Percentiles rank a stretch among this genome's conserved stretches.
Conservation (phyloP, 2,797 vertebrate species). For the Poeciliopsis presidionis region DNA sequence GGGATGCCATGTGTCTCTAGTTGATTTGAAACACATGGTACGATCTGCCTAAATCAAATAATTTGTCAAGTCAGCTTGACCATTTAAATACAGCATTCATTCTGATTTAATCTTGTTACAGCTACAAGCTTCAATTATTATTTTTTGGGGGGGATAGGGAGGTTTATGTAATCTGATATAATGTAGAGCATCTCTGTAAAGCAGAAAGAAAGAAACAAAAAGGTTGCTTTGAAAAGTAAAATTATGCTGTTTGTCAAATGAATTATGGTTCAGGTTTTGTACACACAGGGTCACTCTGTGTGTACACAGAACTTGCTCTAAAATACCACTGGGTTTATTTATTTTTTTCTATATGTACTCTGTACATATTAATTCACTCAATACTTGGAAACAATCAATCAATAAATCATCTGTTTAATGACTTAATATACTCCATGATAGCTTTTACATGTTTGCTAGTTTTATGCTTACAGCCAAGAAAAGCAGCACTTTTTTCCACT, state of each 20-base stretch:
- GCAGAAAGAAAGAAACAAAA: background rate
- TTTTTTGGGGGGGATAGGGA: no score
- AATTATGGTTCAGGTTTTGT: background rate
- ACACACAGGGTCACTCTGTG: background rate
- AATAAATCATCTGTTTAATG: slow-evolving; percentile 18
- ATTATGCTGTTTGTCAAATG: background rate
- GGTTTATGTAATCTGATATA: background rate
- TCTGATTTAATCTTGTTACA: background rate
- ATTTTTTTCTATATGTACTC: background rate
- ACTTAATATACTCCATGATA: slow-evolving; percentile 12
- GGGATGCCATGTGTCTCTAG: background rate
- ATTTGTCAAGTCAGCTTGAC: background rate
- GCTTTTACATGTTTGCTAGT: background rate
- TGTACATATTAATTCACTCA: no score
- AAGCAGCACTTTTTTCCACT: background rate
- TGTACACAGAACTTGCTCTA: background rate
- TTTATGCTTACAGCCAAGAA: background rate
- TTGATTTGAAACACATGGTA: background rate
- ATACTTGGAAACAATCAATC: no score
- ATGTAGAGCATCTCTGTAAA: background rate
- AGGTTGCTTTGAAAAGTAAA: background rate
- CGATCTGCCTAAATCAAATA: background rate
- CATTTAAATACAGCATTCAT: background rate
- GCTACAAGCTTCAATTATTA: no score
- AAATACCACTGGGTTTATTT: background rate